Conservation (phyloP, 2,113 vertebrate species). For the Datnioides undecimradiatus region DNA sequence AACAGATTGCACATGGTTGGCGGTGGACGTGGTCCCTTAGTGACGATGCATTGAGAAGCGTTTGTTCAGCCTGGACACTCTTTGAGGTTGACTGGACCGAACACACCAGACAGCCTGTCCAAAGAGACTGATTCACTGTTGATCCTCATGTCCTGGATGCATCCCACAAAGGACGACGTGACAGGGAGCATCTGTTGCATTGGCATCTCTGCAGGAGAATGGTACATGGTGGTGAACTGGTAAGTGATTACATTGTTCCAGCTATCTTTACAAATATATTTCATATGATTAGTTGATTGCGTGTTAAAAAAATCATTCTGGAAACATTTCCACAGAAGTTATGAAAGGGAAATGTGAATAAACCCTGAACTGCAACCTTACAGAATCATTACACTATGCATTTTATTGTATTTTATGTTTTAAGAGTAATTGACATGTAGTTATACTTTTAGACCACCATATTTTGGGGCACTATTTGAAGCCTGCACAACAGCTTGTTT, state of each 20-base stretch:
- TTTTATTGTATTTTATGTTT: neutral
- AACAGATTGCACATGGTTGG: slow-evolving; percentile 78
- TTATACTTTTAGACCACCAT: neutral
- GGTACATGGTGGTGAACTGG: neutral
- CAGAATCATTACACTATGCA: neutral
- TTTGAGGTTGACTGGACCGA: slow-evolving; percentile 87
- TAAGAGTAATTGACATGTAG: neutral
- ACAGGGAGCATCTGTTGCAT: slow-evolving; percentile 77
- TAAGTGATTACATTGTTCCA: neutral
- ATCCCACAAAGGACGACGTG: slow-evolving; percentile 87
- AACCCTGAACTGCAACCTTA: neutral
- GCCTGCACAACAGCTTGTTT: neutral
- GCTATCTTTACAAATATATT: neutral
- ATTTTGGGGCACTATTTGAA: neutral
- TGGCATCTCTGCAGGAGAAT: slow-evolving; percentile 46
- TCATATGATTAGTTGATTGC: neutral
- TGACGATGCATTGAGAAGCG: neutral
- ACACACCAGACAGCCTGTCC: slow-evolving; percentile 81
- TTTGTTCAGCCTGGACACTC: slow-evolving; percentile 88
- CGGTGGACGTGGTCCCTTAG: slow-evolving; percentile 69
- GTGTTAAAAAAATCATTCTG: neutral
- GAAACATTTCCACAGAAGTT: neutral
- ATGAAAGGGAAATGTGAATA: neutral
- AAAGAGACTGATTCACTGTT: slow-evolving; percentile 83
- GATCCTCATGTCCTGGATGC: slow-evolving; percentile 87